Evolutionary conservation across 2,797 vertebrate genomes (phyloP).

Genomic region (Thaleichthys pacificus): DNA sequence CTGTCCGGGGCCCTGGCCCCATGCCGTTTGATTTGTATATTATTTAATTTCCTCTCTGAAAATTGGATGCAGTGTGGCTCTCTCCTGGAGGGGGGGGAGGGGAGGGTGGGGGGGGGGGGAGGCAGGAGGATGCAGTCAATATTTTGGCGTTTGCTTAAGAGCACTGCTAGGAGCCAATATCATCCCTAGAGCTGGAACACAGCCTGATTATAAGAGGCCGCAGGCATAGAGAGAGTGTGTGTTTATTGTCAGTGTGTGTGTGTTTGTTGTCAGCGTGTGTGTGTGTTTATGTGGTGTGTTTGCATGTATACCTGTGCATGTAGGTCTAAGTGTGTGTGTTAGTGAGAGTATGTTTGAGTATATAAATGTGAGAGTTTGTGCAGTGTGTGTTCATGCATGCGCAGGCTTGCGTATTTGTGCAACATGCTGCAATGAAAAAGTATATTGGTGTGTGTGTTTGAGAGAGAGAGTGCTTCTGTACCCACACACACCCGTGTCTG

Average conservation of each 20-base stretch:
- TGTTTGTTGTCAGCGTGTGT: constrained; percentile 47
- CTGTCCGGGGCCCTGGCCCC: constrained; percentile 75
- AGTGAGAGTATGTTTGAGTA: neutral
- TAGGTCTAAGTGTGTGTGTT: neutral
- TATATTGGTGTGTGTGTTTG: too few species aligned
- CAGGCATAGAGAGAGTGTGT: constrained; percentile 58
- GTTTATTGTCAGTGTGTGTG: constrained; percentile 33
- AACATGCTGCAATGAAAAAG: too few species aligned
- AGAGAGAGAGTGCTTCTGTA: too few species aligned
- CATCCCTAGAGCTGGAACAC: constrained; percentile 73
- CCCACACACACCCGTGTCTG: neutral
- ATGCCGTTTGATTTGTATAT: constrained; percentile 85
- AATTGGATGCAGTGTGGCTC: constrained; percentile 81
- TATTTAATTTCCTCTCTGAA: constrained; percentile 90
- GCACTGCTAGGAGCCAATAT: constrained; percentile 73
- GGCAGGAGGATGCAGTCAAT: constrained; percentile 54
- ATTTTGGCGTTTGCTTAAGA: constrained; percentile 80
- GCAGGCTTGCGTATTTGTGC: too few species aligned
- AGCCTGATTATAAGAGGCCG: constrained; percentile 69
- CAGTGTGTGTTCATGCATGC: neutral
- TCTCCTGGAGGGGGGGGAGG: neutral
- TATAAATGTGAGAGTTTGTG: neutral
- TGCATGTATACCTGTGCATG: neutral
- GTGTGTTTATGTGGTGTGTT: constrained; percentile 11
- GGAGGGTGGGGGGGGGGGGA: constrained; percentile 59